These are phyloP conservation scores for Drosophila kambysellisi DNA, from an alignment of 2,888 invertebrate species.

Conservation along the genomic window DNA sequence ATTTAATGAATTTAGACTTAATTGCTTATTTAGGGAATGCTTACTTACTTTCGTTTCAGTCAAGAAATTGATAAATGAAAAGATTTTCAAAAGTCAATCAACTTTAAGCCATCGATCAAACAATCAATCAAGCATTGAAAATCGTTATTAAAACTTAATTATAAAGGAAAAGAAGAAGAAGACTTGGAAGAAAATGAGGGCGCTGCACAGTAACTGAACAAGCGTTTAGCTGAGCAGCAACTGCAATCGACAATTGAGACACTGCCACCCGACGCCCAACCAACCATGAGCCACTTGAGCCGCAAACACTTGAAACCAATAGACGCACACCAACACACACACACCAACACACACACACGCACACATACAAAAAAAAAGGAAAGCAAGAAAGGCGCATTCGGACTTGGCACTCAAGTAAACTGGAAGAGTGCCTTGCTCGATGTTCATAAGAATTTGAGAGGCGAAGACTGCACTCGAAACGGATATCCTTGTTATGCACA, in stretches of 20 bases:
- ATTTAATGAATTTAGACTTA: not conserved
- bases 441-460: conserved; percentile 30
- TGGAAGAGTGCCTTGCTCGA: conserved; percentile 35
- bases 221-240: conserved; percentile 26
- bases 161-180: not conserved
- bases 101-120: not conserved
- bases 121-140: not conserved
- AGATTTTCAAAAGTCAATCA: not conserved
- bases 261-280: conserved; percentile 6
- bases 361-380: not conserved
- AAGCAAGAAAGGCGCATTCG: conserved; percentile 13
- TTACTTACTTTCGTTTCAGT: not conserved
- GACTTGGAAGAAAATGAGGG: not conserved
- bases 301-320: conserved; percentile 26
- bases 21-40: not conserved
- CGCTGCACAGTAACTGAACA: conserved; percentile 11
- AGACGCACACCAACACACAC: conserved; percentile 10
- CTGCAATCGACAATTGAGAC: conserved; percentile 50
- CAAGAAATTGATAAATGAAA: not conserved
- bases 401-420: conserved; percentile 50
- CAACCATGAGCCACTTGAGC: conserved; percentile 16
- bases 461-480: conserved; percentile 62
- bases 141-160: not conserved
- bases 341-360: not conserved
- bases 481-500: conserved; percentile 74